Conservation (phyloP, 2,113 vertebrate species). For the Phainopepla nitens region DNA sequence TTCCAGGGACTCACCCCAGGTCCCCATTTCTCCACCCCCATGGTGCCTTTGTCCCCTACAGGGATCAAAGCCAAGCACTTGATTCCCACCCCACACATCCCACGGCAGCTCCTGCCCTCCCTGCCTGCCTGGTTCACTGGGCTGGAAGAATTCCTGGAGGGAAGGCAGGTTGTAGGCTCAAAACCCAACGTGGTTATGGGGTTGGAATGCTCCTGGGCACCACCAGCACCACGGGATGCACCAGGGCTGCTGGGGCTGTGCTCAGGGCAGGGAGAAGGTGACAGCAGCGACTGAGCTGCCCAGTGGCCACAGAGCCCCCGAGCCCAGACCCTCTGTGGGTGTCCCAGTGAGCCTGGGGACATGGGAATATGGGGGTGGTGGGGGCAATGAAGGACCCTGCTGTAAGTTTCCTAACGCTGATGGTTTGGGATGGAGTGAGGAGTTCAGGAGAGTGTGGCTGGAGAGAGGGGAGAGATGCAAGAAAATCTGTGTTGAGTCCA, state of each 20-base stretch:
- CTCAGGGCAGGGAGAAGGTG: not conserved
- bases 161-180: not conserved
- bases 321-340: not conserved
- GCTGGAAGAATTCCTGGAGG: not conserved
- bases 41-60: not conserved
- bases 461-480: not conserved
- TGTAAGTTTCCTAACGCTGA: not conserved
- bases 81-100: not conserved
- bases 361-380: no score
- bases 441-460: not conserved
- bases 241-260: not conserved
- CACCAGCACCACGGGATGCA: not conserved
- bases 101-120: not conserved
- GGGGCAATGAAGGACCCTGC: not conserved
- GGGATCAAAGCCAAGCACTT: not conserved
- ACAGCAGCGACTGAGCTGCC: not conserved
- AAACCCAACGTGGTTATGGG: accelerated
- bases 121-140: not conserved
- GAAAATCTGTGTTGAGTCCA: not conserved
- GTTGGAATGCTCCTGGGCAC: not conserved
- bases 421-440: not conserved
- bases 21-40: not conserved
- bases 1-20: not conserved
- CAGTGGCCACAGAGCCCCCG: accelerated
- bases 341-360: not conserved